Evolutionary conservation across 2,888 invertebrate genomes (phyloP).

Genomic region (Sipunculus nudus): DNA sequence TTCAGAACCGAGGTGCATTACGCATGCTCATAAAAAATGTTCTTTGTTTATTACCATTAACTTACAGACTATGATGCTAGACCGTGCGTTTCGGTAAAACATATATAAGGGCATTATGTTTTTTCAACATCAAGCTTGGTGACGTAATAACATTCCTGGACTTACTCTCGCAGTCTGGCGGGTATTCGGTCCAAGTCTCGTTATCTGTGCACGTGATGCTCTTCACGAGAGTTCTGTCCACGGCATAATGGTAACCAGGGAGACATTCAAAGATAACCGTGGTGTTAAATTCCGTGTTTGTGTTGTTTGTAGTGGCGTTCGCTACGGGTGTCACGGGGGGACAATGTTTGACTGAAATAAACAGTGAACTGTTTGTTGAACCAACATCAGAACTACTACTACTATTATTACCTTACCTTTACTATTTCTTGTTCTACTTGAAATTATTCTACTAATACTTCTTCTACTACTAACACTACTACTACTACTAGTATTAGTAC

Average conservation of each 20-base stretch:
- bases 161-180: constrained; percentile 33
- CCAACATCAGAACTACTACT: neutral
- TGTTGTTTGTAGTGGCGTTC: constrained; percentile 34
- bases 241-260: constrained; percentile 36
- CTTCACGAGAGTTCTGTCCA: constrained; percentile 12
- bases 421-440: neutral
- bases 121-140: too few species aligned
- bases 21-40: neutral
- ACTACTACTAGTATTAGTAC: too few species aligned
- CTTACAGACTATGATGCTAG: too few species aligned
- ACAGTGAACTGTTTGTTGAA: neutral
- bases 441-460: too few species aligned
- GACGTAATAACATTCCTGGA: too few species aligned
- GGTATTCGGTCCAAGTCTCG: constrained; percentile 34
- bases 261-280: constrained; percentile 26
- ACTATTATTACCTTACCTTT: neutral
- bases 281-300: constrained; percentile 26
- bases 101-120: too few species aligned
- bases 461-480: too few species aligned
- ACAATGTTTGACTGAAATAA: constrained; percentile 32
- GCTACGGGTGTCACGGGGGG: constrained; percentile 23
- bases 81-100: too few species aligned
- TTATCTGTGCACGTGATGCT: constrained; percentile 29
- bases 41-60: neutral
- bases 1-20: too few species aligned